These are phyloP conservation scores for Drosophila vallismaia DNA, from an alignment of 2,888 invertebrate species.

Conservation along the genomic window DNA sequence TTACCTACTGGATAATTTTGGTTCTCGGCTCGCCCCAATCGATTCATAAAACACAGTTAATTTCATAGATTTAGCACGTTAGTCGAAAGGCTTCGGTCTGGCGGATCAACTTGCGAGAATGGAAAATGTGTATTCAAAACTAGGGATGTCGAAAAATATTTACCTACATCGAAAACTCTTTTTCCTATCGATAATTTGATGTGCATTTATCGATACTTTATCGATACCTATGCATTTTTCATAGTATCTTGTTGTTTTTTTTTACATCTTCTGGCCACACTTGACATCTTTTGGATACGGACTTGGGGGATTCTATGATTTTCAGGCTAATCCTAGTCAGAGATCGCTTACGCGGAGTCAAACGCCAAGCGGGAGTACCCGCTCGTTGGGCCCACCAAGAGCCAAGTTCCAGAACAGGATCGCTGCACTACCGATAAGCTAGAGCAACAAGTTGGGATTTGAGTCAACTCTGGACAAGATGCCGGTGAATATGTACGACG, in stretches of 20 bases:
- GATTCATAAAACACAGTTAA: conserved; percentile 69
- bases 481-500: conserved; percentile 70
- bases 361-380: conserved; percentile 1
- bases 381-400: not conserved
- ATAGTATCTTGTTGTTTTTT: too few relatives aligned
- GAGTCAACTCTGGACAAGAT: conserved; percentile 9
- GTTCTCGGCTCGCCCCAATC: conserved; percentile 63
- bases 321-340: not conserved
- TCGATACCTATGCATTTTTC: too few relatives aligned
- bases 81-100: conserved; percentile 61
- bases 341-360: not conserved
- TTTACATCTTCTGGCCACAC: not conserved
- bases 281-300: not conserved
- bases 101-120: conserved; percentile 68
- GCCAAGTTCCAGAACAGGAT: not conserved
- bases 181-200: too few relatives aligned
- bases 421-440: not conserved
- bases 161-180: too few relatives aligned
- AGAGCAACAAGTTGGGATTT: conserved; percentile 23
- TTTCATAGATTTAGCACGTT: conserved; percentile 57
- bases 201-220: too few relatives aligned
- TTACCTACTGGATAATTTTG: conserved; percentile 70
- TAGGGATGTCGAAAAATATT: too few relatives aligned
- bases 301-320: not conserved
- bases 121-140: conserved; percentile 71